Evolutionary conservation across 2,888 invertebrate genomes (phyloP).

Genomic region (Leucophenga montana): DNA sequence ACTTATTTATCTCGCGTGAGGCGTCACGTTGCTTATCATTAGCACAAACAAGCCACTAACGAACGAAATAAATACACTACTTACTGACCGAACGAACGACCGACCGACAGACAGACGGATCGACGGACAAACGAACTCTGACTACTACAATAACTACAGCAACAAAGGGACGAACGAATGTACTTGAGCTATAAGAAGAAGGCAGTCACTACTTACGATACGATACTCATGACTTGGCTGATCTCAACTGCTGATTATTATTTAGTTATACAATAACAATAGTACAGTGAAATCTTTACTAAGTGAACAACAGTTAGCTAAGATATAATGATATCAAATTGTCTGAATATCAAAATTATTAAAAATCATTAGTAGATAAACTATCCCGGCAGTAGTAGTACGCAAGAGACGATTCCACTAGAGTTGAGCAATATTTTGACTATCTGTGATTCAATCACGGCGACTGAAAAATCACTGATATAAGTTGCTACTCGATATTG

Average conservation of each 20-base stretch:
- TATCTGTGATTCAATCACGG: too few species aligned
- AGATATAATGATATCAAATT: not conserved
- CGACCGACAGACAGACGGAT: not conserved
- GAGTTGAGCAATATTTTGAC: too few species aligned
- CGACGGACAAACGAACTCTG: too few species aligned
- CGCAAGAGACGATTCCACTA: too few species aligned
- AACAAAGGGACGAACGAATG: too few species aligned
- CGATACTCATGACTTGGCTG: slow-evolving; percentile 22
- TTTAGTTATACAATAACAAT: slow-evolving; percentile 19
- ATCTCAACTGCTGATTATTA: slow-evolving; percentile 24
- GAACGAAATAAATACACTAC: slow-evolving; percentile 5
- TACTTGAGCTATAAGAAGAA: too few species aligned
- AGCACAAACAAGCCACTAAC: slow-evolving; percentile 39
- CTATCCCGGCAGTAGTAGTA: too few species aligned
- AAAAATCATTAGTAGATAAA: too few species aligned
- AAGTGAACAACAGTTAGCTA: slow-evolving; percentile 31
- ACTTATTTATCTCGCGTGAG: slow-evolving; percentile 59
- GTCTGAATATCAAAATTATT: too few species aligned
- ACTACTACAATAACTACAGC: not conserved
- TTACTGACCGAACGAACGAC: not conserved
- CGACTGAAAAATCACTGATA: too few species aligned
- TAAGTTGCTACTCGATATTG: too few species aligned
- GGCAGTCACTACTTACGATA: not conserved
- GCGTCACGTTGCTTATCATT: slow-evolving; percentile 62
- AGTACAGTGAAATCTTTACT: slow-evolving; percentile 19